Base-by-base conservation (phyloP, 2,888 invertebrate genomes). In the Lasioglossum vierecki region DNA sequence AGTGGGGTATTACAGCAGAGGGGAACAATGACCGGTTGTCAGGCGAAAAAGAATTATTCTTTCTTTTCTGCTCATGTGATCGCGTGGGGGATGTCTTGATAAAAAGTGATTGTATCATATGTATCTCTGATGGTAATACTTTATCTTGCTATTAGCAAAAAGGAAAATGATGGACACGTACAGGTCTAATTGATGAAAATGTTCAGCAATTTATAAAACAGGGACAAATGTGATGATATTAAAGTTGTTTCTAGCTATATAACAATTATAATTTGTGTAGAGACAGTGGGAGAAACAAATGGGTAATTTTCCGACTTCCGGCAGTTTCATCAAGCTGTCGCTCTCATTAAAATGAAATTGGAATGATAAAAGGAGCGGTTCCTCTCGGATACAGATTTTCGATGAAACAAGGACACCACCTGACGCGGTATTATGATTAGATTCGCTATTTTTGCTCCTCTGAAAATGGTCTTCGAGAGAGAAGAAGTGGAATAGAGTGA, bases 281-380 rank as follows among this genome's bases (percentile, higher is more conserved):
- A 44, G 11, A 11, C 11, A 11, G 44, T 3, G 13, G 11, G 44
- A 13, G 44, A 44, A 4, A 44, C 13, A 13, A 44, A 44, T 13
- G 13, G 44, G 13, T 44, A 44, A 13, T 44, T 44, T 44, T 44
- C 44, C 44, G 30, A 63, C 30, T 63, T 18, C 2, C 63, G 30
- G 63, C 63, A 63, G 30, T 63, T 63, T 63, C 30, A 63, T 63
- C 63, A 63, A 63, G 63, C 63, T 63, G 63, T 63, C 30, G 63
- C 63, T 63, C 15, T 30, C 30, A 63, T 63, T 63, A 63, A 63
- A 30, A 30, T 63, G 63, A 30, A 15, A 63, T 63, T 63, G 15
- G 63, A 63, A 63, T 63, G 63, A 30, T 63, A 26, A 30, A 63
- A 30, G 15, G 6, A 1, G 11, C 15, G 63, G 15, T 6, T 30